A percentile compares a stretch with the other conserved stretches of the same genome.
phyloP scores from a whole-genome alignment of 2,888 invertebrate genomes.

The Achlya flavicornis region DNA sequence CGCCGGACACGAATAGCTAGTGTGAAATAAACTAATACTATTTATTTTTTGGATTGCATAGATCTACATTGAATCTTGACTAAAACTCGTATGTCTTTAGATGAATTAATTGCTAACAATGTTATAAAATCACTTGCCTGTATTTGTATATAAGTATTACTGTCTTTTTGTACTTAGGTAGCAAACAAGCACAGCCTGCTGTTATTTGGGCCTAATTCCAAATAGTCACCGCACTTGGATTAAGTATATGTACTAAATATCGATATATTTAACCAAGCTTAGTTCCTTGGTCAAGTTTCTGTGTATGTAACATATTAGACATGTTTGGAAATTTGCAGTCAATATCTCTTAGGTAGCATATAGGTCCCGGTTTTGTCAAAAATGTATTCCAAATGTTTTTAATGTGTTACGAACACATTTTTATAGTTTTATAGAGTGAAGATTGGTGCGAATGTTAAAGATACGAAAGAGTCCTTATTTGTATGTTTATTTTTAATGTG shows the following conservation, averaged over 20 bases:
- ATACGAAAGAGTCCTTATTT: constrained; percentile 19
- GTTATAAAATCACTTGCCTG: no score
- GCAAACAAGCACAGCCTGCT: no score
- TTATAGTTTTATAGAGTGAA: constrained; percentile 17
- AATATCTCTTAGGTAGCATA: background rate
- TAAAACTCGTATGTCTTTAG: no score
- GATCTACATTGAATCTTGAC: no score
- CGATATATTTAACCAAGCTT: background rate
- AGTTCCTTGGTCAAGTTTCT: constrained; percentile 10
- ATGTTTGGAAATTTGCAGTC: background rate
- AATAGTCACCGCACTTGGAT: no score
- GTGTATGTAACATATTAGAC: background rate
- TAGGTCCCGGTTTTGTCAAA: background rate
- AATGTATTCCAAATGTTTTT: background rate
- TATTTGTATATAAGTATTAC: no score
- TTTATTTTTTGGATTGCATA: no score
- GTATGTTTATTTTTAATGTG: constrained; percentile 24
- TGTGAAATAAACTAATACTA: no score
- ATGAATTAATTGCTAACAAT: no score
- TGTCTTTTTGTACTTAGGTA: no score
- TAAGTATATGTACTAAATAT: background rate
- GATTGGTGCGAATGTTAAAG: constrained; percentile 8
- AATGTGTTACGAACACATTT: background rate
- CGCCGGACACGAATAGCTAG: no score
- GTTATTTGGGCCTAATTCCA: no score